These are phyloP conservation scores for Phoenicopterus ruber DNA, from an alignment of 2,113 vertebrate species.

Conservation along the genomic window DNA sequence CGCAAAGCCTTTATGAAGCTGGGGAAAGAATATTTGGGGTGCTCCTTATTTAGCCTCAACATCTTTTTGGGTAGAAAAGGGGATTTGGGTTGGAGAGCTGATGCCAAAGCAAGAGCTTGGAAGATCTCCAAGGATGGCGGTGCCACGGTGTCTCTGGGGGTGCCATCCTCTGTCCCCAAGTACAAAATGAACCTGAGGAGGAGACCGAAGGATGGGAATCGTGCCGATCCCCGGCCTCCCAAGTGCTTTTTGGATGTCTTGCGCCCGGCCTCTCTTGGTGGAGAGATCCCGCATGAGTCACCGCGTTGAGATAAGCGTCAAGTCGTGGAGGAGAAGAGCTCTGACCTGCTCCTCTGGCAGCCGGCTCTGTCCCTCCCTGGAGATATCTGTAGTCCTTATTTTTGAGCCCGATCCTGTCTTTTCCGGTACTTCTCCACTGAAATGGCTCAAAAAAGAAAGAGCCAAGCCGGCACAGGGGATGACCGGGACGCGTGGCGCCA, in stretches of 20 bases:
- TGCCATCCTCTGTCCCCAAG: no score
- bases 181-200: not conserved
- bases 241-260: not conserved
- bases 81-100: not conserved
- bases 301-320: not conserved
- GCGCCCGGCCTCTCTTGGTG: rapidly evolving
- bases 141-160: not conserved
- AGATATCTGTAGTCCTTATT: not conserved
- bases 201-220: not conserved
- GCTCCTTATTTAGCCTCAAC: not conserved
- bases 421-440: not conserved
- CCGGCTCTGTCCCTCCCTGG: not conserved
- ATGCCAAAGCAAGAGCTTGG: not conserved
- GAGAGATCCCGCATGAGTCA: not conserved
- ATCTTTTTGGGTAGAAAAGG: not conserved
- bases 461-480: rapidly evolving
- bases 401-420: not conserved
- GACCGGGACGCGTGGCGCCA: rapidly evolving
- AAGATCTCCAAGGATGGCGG: not conserved
- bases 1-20: not conserved
- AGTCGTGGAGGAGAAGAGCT: not conserved
- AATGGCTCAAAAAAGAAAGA: not conserved
- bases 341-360: not conserved
- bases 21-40: no score
- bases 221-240: rapidly evolving